Base-by-base conservation (phyloP, 2,113 vertebrate species). In the Deroptyus accipitrinus region DNA sequence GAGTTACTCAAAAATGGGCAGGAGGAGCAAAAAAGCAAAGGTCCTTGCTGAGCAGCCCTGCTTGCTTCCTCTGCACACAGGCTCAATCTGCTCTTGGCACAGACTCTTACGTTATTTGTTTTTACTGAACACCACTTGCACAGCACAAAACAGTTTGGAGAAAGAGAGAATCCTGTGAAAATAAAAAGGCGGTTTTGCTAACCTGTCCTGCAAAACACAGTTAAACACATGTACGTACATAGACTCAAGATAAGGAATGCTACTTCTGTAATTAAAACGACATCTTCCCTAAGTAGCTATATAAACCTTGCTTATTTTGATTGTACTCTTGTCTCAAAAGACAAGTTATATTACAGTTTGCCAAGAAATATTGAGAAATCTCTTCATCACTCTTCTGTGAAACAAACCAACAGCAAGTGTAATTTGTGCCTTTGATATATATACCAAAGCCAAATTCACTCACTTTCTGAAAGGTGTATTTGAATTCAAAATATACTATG, bases 301-400 rank as follows among this genome's bases (percentile, higher is more conserved):
- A 88, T 63, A 85, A 93, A 55, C n/a, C 15, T 33, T 78, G 31
- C 42, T 84, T 67, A 74, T 92, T 94, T 83, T 92, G 84, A 94
- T 22, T 91, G 77, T 59, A 70, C 27, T 83, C 49, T 17, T 44
- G 61, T 88, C 76, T 89, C 81, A 89, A 90, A 93, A 76, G 33
- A n/a, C 41, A 83, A 82, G 41, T 74, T 87, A 28, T 17, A 66
- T 31, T 55, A 59, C 25, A 64, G 42, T 88, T 92, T 28, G 15
- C 86, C 82, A 93, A 79, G 63, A 72, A 83, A 64, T 31, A 91
- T 0, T 1, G 28, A 69, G 59, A 68, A 81, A 94, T 46, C 39
- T 52, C 48, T 82, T 72, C 67, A 93, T 67, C 35, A 15, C 37
- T 64, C 42, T 76, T 90, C 39, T 67, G 49, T 62, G 63, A 91